Evolutionary conservation across 2,113 vertebrate species (phyloP).

Genomic region (Oxyruncus cristatus): DNA sequence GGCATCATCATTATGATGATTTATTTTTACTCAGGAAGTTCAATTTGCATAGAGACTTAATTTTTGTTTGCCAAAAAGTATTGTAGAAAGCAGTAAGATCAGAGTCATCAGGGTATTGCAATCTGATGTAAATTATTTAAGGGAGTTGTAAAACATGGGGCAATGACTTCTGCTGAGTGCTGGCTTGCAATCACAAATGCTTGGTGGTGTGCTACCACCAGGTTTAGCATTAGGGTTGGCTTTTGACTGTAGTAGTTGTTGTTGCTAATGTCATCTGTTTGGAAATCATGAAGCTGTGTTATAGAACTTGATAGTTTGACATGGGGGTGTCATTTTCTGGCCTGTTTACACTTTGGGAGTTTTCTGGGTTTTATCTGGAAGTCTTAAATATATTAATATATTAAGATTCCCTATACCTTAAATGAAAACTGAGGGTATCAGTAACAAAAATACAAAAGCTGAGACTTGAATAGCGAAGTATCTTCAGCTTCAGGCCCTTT

Average conservation of each 20-base stretch:
- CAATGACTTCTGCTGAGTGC: neutral
- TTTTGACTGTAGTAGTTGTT: neutral
- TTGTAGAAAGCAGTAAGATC: neutral
- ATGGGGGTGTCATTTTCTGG: accelerated
- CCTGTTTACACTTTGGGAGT: neutral
- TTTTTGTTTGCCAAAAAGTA: neutral
- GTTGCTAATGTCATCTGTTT: neutral
- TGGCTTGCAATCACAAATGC: neutral
- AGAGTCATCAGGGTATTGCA: neutral
- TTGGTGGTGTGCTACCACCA: neutral
- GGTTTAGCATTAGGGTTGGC: neutral
- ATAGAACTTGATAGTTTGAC: neutral
- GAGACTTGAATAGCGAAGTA: neutral
- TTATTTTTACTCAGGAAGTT: neutral
- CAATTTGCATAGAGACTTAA: neutral
- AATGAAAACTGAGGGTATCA: neutral
- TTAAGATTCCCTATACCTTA: neutral
- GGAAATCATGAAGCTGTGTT: neutral
- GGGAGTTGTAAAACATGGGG: neutral
- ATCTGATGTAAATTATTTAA: neutral
- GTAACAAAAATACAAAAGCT: neutral
- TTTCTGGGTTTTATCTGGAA: neutral
- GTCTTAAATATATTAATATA: neutral
- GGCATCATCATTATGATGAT: neutral
- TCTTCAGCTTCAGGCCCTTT: neutral